Percentiles rank a stretch among this genome's conserved stretches.
These are phyloP conservation scores for Oscheius myriophilus DNA, from an alignment of 2,888 invertebrate genomes.

Conservation along the genomic window DNA sequence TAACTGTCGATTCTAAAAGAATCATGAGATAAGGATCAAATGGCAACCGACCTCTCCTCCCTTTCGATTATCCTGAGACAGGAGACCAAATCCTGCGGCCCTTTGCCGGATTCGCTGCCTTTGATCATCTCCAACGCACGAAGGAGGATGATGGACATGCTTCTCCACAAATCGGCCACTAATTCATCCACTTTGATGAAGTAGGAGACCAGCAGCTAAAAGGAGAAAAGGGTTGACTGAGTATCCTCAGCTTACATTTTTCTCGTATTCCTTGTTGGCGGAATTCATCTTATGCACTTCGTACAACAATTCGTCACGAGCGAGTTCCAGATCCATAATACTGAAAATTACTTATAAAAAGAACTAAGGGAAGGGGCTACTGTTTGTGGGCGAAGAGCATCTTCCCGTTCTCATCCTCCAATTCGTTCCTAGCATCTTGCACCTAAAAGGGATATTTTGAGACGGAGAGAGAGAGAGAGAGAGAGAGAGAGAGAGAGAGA, in stretches of 20 bases:
- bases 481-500: conserved; percentile 48
- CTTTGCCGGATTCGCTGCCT: conserved; percentile 77
- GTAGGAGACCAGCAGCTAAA: conserved; percentile 86
- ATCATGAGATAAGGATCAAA: not conserved
- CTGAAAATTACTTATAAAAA: conserved; percentile 75
- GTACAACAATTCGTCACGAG: conserved; percentile 91
- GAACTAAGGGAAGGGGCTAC: conserved; percentile 63
- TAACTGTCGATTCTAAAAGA: conserved; percentile 80
- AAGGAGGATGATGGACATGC: conserved; percentile 84
- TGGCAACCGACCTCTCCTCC: conserved; percentile 81
- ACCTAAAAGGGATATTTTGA: not conserved
- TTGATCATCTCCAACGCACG: conserved; percentile 88
- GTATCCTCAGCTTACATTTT: conserved; percentile 48
- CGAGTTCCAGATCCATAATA: conserved; percentile 92
- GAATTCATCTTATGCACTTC: conserved; percentile 86
- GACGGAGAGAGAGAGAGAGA: not conserved
- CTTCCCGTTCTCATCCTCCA: conserved; percentile 85
- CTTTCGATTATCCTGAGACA: conserved; percentile 93
- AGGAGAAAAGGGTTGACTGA: conserved; percentile 1
- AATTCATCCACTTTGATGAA: conserved; percentile 93
- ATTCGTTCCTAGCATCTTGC: conserved; percentile 70
- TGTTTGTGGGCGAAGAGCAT: conserved; percentile 89
- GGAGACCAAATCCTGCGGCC: conserved; percentile 81
- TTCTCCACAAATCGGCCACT: conserved; percentile 77
- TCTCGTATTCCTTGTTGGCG: conserved; percentile 61